Conservation (phyloP, 2,113 vertebrate species). For the Calyptommatus sinebrachiatus region DNA sequence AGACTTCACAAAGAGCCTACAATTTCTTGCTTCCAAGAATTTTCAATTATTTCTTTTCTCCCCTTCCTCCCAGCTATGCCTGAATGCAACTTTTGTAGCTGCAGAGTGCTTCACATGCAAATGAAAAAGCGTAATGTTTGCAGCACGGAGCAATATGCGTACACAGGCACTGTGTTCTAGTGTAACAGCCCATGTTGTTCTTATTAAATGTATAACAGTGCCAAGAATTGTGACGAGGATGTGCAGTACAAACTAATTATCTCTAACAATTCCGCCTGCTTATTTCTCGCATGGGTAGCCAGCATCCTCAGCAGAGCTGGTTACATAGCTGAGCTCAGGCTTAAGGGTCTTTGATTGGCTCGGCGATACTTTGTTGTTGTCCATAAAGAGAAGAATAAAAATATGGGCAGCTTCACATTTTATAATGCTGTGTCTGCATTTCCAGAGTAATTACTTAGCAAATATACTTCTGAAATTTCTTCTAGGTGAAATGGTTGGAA, state of each 20-base stretch:
- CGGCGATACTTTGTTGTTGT: conserved; percentile 51
- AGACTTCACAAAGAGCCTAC: too few species aligned
- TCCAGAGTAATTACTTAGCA: conserved; percentile 63
- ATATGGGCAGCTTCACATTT: conserved; percentile 51
- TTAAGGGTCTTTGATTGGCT: conserved; percentile 53
- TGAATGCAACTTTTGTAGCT: accelerated
- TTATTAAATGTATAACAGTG: conserved; percentile 11
- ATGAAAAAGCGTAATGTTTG: not conserved
- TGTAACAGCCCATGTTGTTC: conserved; percentile 32
- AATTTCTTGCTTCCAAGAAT: not conserved
- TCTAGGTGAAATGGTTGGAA: conserved; percentile 41
- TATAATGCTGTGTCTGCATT: conserved; percentile 53
- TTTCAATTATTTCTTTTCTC: not conserved
- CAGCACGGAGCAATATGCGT: conserved; percentile 1
- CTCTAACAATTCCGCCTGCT: conserved; percentile 48
- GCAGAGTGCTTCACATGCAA: not conserved
- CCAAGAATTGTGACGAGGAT: conserved; percentile 48
- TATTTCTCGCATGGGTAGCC: conserved; percentile 65
- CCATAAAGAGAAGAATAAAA: conserved; percentile 63
- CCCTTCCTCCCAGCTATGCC: not conserved
- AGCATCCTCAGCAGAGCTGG: conserved; percentile 48
- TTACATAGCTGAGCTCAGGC: conserved; percentile 55
- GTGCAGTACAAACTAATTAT: conserved; percentile 63
- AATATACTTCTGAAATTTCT: conserved; percentile 50
- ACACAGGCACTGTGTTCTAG: conserved; percentile 28